Percentiles rank a stretch among this genome's conserved stretches.
phyloP scores from a whole-genome alignment of 2,113 vertebrate genomes.

The Nothoprocta pentlandii region DNA sequence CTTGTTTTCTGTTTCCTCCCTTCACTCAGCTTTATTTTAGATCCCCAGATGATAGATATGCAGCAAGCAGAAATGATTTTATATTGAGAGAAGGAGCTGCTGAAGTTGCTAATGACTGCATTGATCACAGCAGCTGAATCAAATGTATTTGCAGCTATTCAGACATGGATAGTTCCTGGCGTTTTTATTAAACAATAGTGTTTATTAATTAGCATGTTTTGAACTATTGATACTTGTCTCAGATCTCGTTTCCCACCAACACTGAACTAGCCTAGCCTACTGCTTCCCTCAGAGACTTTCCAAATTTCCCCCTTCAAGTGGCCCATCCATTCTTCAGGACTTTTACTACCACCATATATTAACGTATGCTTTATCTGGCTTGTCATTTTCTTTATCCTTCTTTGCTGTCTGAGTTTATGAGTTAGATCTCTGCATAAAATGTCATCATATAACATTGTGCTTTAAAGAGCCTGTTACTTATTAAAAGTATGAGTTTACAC shows the following conservation, averaged over 20 bases:
- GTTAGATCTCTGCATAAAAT: conserved; percentile 12
- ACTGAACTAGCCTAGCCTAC: not conserved
- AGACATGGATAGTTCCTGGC: not conserved
- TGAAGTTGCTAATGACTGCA: conserved; percentile 34
- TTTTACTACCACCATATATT: not conserved
- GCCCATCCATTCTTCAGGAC: not conserved
- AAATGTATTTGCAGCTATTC: not conserved
- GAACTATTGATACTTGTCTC: not conserved
- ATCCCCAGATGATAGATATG: not conserved
- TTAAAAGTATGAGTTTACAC: not conserved
- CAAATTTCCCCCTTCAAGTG: not conserved
- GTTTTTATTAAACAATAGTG: not conserved
- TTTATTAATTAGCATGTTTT: conserved; percentile 20
- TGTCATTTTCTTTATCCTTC: conserved; percentile 40
- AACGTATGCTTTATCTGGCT: not conserved
- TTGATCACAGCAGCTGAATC: conserved; percentile 30
- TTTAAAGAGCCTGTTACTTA: conserved; percentile 44
- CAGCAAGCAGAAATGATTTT: conserved; percentile 19
- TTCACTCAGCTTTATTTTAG: not conserved
- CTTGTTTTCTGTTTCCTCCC: not conserved
- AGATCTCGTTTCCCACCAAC: not conserved
- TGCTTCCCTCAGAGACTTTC: not conserved
- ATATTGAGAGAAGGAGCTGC: conserved; percentile 6
- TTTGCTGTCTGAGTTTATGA: conserved; percentile 27
- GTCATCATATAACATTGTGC: not conserved